These are phyloP conservation scores for Neodontobutis hainanensis DNA, from an alignment of 2,113 vertebrate species.

Conservation along the genomic window DNA sequence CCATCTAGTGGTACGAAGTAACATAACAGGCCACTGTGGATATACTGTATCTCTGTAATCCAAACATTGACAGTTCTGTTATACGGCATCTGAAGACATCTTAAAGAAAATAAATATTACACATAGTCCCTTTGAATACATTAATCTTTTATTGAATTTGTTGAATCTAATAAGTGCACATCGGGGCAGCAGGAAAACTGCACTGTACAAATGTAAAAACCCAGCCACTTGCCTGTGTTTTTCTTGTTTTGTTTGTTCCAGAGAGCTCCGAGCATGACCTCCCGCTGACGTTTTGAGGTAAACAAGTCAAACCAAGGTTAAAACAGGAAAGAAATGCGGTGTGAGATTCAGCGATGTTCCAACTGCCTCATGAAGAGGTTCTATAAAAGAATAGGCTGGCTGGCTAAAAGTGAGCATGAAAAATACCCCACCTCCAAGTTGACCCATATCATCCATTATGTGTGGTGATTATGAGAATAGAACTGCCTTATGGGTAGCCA, in stretches of 20 bases:
- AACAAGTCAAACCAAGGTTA: conserved; percentile 75
- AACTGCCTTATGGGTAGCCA: conserved; percentile 77
- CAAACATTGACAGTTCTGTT: too few relatives aligned
- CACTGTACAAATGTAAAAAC: conserved; percentile 29
- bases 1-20: too few relatives aligned
- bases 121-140: too few relatives aligned
- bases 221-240: conserved; percentile 17
- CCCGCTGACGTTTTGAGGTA: conserved; percentile 59
- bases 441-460: conserved; percentile 85
- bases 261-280: conserved; percentile 52
- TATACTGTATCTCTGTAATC: too few relatives aligned
- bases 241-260: conserved; percentile 27
- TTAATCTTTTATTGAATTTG: neutral
- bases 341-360: conserved; percentile 67
- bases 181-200: conserved; percentile 1
- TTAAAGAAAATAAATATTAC: too few relatives aligned
- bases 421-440: conserved; percentile 80
- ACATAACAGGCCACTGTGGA: too few relatives aligned
- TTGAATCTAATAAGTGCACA: conserved; percentile 1
- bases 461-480: conserved; percentile 81
- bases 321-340: conserved; percentile 60
- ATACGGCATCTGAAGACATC: too few relatives aligned
- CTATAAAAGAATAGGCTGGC: conserved; percentile 79
- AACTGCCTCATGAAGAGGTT: conserved; percentile 51
- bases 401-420: conserved; percentile 82